Percentiles rank a stretch among this genome's conserved stretches.
These are phyloP conservation scores for Rhinichthys osculus DNA, from an alignment of 2,797 vertebrate species.

Conservation along the genomic window DNA sequence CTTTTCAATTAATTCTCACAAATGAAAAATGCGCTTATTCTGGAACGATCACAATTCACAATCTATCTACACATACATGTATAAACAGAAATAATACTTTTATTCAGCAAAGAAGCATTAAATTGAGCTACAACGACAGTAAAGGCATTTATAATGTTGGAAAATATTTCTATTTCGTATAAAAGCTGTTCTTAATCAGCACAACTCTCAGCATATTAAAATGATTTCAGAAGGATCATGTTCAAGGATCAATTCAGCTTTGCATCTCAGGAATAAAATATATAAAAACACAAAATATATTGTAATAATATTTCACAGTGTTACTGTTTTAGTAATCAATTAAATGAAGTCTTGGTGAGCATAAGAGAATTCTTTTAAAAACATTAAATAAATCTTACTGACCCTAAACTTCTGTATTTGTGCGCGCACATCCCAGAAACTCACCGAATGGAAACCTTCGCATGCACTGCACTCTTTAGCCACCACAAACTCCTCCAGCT, in stretches of 20 bases:
- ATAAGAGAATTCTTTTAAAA: background rate
- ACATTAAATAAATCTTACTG: background rate
- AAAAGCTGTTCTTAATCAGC: background rate
- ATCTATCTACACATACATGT: background rate
- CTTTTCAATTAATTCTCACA: background rate
- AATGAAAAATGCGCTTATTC: background rate
- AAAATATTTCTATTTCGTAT: background rate
- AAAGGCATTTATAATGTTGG: background rate
- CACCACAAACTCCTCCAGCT: slow-evolving; percentile 87
- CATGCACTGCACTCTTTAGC: slow-evolving; percentile 81
- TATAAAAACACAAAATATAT: background rate
- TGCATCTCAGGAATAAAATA: background rate
- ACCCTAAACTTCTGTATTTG: background rate
- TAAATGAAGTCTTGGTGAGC: background rate
- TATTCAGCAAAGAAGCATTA: background rate
- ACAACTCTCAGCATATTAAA: background rate
- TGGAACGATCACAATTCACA: background rate
- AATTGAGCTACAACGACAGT: background rate
- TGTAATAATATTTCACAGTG: background rate
- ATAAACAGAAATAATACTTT: background rate
- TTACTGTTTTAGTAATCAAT: background rate
- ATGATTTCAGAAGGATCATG: background rate
- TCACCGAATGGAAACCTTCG: slow-evolving; percentile 82
- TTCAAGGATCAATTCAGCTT: background rate
- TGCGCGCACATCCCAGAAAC: slow-evolving; percentile 32